Base-by-base conservation (phyloP, 2,113 vertebrate genomes). In the Siniperca chuatsi region DNA sequence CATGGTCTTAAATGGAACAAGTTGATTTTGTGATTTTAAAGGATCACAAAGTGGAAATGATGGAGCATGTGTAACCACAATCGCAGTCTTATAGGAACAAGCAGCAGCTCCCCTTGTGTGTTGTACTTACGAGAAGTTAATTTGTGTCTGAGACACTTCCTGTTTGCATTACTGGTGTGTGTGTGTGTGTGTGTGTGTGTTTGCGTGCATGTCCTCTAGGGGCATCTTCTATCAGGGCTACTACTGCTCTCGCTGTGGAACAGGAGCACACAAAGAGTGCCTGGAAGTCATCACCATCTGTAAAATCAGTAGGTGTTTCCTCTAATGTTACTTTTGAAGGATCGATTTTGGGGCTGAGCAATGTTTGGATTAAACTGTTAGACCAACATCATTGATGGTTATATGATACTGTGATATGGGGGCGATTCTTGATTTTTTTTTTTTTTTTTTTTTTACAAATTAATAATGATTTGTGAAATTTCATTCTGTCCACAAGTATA, bases 151-250 rank as follows among this genome's bases (percentile, higher is more conserved):
- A 84, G 84, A 74, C 54, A 74, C 74, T 91, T 91, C 86, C 90
- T 90, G 87, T 92, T 87, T 88, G 67, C 78, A 81, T 85, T 73
- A 74, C 68, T 79, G 42, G 50, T 75, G 48, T 82, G 23, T 72
- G 46, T 76, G 37, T 76, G 58, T 83, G 79, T 78, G 75, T 75
- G 10, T 80, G 57, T 88, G 71, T 60, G 64, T 77, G 46, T 81
- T 61, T 82, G 61, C 83, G 58, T 60, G 40, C 15, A 18, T 21
- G 50, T 52, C 61, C 60, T 70, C 0, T 89, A 99, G 98, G 93
- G 98, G 98, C 66, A 98, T 98, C 71, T 99, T 99, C 95, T 99
- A 99, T 92, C 98, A 99, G 94, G 98, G 98, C 40, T 99, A 99
- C 86, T 97, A 96, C 92, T 99, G 98, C 83, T 95, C 97, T 71